phyloP scores from a whole-genome alignment of 2,888 invertebrate genomes.

The Drosophila macrospina region DNA sequence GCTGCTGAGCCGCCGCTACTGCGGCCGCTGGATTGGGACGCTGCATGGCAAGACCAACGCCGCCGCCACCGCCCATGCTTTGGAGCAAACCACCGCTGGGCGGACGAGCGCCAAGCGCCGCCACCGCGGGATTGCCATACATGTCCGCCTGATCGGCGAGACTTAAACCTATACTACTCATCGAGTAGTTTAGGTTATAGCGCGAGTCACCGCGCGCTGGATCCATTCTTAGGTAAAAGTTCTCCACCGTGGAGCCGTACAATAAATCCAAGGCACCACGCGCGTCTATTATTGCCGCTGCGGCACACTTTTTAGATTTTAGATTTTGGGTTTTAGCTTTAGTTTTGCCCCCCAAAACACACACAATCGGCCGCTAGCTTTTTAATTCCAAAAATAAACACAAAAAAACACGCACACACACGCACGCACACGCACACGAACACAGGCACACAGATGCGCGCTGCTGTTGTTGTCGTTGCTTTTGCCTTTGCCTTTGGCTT shows the following conservation, averaged over 20 bases:
- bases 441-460: slow-evolving; percentile 29
- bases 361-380: slow-evolving; percentile 63
- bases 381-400: slow-evolving; percentile 81
- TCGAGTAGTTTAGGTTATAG: slow-evolving; percentile 94
- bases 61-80: slow-evolving; percentile 82
- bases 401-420: slow-evolving; percentile 68
- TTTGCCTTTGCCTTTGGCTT: slow-evolving; percentile 13
- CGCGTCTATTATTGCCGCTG: slow-evolving; percentile 81
- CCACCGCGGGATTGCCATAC: slow-evolving; percentile 87
- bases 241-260: slow-evolving; percentile 84
- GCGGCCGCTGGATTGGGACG: slow-evolving; percentile 72
- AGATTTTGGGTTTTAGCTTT: slow-evolving; percentile 54
- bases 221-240: slow-evolving; percentile 89
- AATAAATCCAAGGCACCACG: slow-evolving; percentile 80
- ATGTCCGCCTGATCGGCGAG: slow-evolving; percentile 92
- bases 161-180: slow-evolving; percentile 92
- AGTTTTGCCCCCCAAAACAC: slow-evolving; percentile 46
- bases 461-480: slow-evolving; percentile 24
- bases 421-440: slow-evolving; percentile 37
- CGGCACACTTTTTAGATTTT: slow-evolving; percentile 62
- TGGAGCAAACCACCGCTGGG: slow-evolving; percentile 87
- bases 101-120: slow-evolving; percentile 86
- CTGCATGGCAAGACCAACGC: slow-evolving; percentile 76
- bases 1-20: slow-evolving; percentile 84
- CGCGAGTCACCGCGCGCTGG: slow-evolving; percentile 96